Evolutionary conservation across 2,113 vertebrate genomes (phyloP).

Genomic region (Lasiurus cinereus): DNA sequence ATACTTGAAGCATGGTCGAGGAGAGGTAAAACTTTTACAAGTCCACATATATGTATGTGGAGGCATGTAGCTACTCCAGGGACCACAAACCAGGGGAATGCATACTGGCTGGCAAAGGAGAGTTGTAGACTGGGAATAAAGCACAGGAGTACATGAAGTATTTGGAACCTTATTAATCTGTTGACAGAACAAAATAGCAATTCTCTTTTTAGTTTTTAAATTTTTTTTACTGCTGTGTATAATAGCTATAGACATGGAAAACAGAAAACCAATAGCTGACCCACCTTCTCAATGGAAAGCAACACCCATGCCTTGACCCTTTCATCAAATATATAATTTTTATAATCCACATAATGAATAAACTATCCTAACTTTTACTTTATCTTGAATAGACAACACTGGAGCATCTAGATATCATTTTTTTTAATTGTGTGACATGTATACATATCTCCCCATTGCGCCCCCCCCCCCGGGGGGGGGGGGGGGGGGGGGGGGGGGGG

Average conservation of each 20-base stretch:
- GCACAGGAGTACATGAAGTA: neutral
- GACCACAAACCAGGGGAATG: neutral
- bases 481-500: no score
- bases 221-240: neutral
- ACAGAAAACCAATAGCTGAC: neutral
- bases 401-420: neutral
- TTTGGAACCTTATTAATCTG: neutral
- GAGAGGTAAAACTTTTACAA: neutral
- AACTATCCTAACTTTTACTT: neutral
- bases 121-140: neutral
- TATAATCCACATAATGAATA: neutral
- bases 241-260: neutral
- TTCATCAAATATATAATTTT: neutral
- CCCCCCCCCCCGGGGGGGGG: no score
- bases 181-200: neutral
- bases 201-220: neutral
- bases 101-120: neutral
- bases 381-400: neutral
- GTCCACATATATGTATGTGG: rapidly evolving
- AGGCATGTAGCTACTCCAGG: neutral
- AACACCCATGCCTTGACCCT: neutral
- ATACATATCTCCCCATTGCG: no score
- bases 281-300: neutral
- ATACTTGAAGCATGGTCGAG: neutral
- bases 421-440: no score